These are phyloP conservation scores for Heloderma charlesbogerti DNA, from an alignment of 2,113 vertebrate species.

Conservation along the genomic window DNA sequence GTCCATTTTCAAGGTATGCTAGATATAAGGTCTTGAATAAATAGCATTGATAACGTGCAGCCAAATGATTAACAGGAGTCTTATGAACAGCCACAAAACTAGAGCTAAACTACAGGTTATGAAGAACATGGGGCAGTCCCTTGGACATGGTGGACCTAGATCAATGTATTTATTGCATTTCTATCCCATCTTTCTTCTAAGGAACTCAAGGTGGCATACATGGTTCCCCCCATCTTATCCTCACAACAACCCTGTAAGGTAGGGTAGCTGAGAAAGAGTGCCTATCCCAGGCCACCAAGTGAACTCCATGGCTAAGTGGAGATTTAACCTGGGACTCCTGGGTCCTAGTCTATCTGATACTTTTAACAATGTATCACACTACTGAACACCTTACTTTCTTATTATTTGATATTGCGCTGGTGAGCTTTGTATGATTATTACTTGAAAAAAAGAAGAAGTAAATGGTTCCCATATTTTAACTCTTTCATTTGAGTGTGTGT, in stretches of 20 bases:
- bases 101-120: not conserved
- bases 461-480: too few species aligned
- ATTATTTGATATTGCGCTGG: too few species aligned
- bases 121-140: not conserved
- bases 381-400: too few species aligned
- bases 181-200: not conserved
- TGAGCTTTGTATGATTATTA: too few species aligned
- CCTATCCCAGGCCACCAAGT: not conserved
- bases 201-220: not conserved
- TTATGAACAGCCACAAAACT: not conserved
- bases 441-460: too few species aligned
- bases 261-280: not conserved
- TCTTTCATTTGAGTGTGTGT: too few species aligned
- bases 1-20: not conserved
- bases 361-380: too few species aligned
- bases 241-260: not conserved
- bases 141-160: not conserved
- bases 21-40: not conserved
- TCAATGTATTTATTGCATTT: not conserved
- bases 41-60: not conserved
- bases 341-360: not conserved
- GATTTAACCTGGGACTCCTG: not conserved
- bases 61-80: not conserved
- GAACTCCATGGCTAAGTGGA: too few species aligned
- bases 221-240: not conserved